Evolutionary conservation across 2,888 invertebrate species (phyloP), one percentile per base, ranked within the genome.

Genomic region (Strigamia crassipes): DNA sequence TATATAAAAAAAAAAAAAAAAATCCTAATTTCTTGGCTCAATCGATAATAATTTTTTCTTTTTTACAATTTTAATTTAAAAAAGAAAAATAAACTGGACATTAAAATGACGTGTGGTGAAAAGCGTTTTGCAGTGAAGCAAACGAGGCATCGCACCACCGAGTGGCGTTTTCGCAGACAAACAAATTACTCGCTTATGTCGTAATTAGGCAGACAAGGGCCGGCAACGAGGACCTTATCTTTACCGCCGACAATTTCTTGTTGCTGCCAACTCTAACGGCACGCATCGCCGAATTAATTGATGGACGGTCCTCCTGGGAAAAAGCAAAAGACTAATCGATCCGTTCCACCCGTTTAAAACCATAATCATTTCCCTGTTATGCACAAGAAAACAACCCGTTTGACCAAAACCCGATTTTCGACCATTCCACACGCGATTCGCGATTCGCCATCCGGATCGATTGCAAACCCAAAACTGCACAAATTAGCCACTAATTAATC

Each of bases 271-370:
- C 51, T 51, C 18, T 18, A 6, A 15, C 18, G 18, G 23, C 21
- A 66, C 66, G 66, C 66, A 66, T 66, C 66, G 66, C 66, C 31
- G 66, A 66, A 66, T 66, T 66, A 66, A 66, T 66, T 66, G 66
- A 66, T 66, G 66, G 66, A 66, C 66, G 66, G 4, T n/a, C 18
- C 51, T 51, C 18, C n/a, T 6, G 51, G 51, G 51, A n/a, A 51
- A 51, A 51, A n/a, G 6, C 13, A 51, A 51, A 51, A 15, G 18
- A 15, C 51, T 6, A 9, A 66, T 66, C 66, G 66, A 66, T 66
- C 51, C n/a, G 18, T 3, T n/a, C 18, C 15, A 3, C 6, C 9
- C 51, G 13, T n/a, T 18, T 15, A 51, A 51, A 51, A n/a, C 13
- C 2, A 51, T 42, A 10, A 15, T 42, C 42, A 42, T 13, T 42